Base-by-base conservation (phyloP, 2,888 invertebrate species). In the Quadriops clusia region DNA sequence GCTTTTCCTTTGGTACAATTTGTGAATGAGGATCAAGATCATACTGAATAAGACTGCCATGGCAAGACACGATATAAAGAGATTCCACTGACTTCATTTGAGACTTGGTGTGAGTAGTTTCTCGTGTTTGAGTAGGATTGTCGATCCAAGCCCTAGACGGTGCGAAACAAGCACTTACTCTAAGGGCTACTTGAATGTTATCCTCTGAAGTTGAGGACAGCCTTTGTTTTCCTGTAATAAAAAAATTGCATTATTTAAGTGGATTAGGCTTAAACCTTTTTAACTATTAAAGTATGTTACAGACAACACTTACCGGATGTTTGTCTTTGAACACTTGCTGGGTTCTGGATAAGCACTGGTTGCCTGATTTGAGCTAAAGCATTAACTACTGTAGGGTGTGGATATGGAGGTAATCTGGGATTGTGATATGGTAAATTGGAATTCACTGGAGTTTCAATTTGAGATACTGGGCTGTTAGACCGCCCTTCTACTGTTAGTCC, bases 341-440 rank as follows among this genome's bases (percentile, higher is more conserved):
- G 63, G 61, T 49, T 68, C 52, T 54, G 60, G 29, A 55, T 60
- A 60, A 57, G 67, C 53, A 42, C 61, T 1, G 74, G 72, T 45
- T 82, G 83, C 22, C 90, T 74, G 43, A 94, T 71, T 62, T 94
- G 93, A 2, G 87, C 86, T 40, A 91, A 64, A 2, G 94, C 87
- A 45, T 74, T 64, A 22, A 85, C 65, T 12, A 80, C 72, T 11
- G 78, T 73, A 8, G 94, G 91, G 51, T 81, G 76, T 7, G 93
- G 87, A 64, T 82, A 93, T 4, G 93, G 93, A 27, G 91, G 89
- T 54, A 90, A 67, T 17, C 93, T 75, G 7, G 91, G 87, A 67
- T 94, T 94, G 30, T 79, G 77, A 61, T 74, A 84, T 52, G 83
- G 79, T 34, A 68, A 67, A 43, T 72, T 74, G 17, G 57, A 50